These are phyloP conservation scores for Melanotaenia nigrans DNA, from an alignment of 2,797 vertebrate genomes.

Conservation along the genomic window DNA sequence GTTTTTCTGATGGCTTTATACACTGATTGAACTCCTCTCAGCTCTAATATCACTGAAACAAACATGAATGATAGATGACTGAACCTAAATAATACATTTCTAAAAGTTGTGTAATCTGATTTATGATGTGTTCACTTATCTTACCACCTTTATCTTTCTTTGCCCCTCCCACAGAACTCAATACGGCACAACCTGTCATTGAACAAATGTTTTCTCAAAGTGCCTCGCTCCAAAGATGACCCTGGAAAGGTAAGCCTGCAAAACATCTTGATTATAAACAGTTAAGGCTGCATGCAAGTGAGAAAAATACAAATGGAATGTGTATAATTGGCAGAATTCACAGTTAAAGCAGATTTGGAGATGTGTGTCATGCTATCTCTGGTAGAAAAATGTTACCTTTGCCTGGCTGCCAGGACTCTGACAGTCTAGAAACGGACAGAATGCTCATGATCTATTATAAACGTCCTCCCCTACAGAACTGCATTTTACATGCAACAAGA, in stretches of 20 bases:
- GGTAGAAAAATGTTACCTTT: constrained; percentile 69
- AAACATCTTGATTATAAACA: constrained; percentile 18
- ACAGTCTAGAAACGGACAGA: constrained; percentile 73
- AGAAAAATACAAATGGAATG: constrained; percentile 10
- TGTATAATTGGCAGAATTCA: constrained; percentile 39
- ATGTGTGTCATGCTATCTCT: constrained; percentile 54
- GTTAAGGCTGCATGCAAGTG: constrained; percentile 15
- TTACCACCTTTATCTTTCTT: constrained; percentile 15
- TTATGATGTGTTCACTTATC: constrained; percentile 51
- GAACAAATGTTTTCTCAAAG: constrained; percentile 94
- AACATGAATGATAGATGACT: constrained; percentile 14
- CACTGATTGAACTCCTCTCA: constrained; percentile 28
- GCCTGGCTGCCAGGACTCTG: constrained; percentile 69
- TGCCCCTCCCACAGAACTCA: constrained; percentile 82
- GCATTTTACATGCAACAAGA: constrained; percentile 62
- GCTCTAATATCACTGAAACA: constrained; percentile 29
- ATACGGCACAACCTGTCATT: constrained; percentile 91
- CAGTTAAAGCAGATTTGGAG: constrained; percentile 30
- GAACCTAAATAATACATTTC: constrained; percentile 11
- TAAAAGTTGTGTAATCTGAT: constrained; percentile 31
- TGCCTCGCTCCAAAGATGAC: constrained; percentile 93
- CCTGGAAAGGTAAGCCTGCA: constrained; percentile 86
- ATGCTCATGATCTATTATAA: constrained; percentile 73
- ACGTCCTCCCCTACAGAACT: constrained; percentile 63
- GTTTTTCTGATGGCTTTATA: constrained; percentile 44